Base-by-base conservation (phyloP, 2,888 invertebrate species). In the Eilema depressum region DNA sequence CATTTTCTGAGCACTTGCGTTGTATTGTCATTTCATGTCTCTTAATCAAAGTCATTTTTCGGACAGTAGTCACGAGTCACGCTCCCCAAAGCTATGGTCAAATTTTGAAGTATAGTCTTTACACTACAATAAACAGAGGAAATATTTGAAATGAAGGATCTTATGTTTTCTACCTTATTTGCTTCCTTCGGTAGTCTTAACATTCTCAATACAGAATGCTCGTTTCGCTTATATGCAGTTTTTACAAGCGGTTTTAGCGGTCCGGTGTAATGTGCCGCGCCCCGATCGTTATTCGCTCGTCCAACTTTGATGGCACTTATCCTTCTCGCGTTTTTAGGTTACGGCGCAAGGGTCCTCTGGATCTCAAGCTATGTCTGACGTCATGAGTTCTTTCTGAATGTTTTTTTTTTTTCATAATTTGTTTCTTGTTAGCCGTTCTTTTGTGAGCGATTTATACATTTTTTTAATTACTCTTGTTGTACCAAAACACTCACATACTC, bases 261-360 rank as follows among this genome's bases (percentile, higher is more conserved):
- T 62, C 63, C 68, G 71, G 68, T 74, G 67, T 57, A 68, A 71
- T 60, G 69, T 37, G 66, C 68, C 62, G 30, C 61, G 57, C 65
- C 65, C 73, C 73, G 77, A 81, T 79, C 82, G 72, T 79, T 79
- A 76, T 79, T 75, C 72, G 61, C 75, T 72, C 72, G 63, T 26
- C 68, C 66, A 74, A 75, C 68, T 76, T 76, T 68, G 70, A 70
- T 72, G 72, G 73, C 71, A 68, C 70, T 80, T 73, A 73, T 78
- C 68, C 71, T 57, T 37, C 28, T 66, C 72, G 74, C 37, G 68
- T 75, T 76, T 79, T 77, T 73, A 69, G 74, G 70, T 67, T 67
- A 66, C 66, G 63, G 57, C 37, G 12, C 25, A 17, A 70, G 57
- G 62, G 62, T n/a, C 37, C 62, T 28, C 41, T n/a, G 47, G 47